Conservation (phyloP, 2,888 invertebrate species). For the Linyphia triangularis region DNA sequence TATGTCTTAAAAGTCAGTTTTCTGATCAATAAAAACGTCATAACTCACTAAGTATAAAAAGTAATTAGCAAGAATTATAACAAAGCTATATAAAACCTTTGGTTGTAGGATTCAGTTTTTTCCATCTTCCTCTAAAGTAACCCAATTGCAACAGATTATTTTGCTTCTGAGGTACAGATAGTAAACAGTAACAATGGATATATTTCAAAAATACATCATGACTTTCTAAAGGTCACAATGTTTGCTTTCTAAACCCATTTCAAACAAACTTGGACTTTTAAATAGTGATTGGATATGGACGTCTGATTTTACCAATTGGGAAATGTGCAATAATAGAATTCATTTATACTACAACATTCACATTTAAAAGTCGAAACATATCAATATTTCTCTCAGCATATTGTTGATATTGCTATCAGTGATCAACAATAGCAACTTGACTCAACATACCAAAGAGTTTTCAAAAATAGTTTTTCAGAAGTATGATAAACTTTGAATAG, state of each 20-base stretch:
- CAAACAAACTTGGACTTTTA: neutral
- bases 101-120: no score
- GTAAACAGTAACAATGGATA: constrained; percentile 18
- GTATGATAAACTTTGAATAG: neutral
- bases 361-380: neutral
- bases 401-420: neutral
- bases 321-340: neutral
- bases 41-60: no score
- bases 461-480: neutral
- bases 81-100: no score
- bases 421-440: neutral
- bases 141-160: no score
- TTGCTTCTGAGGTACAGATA: no score
- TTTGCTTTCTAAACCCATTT: neutral
- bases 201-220: constrained; percentile 31
- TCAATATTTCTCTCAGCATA: neutral
- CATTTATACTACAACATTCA: neutral
- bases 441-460: neutral
- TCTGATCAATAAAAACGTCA: no score
- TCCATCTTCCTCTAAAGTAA: no score
- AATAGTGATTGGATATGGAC: neutral
- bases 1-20: no score
- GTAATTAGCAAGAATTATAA: no score
- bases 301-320: neutral
- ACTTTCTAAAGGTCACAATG: neutral